Evolutionary conservation across 2,888 invertebrate genomes (phyloP).

Genomic region (Galeruca laticollis): DNA sequence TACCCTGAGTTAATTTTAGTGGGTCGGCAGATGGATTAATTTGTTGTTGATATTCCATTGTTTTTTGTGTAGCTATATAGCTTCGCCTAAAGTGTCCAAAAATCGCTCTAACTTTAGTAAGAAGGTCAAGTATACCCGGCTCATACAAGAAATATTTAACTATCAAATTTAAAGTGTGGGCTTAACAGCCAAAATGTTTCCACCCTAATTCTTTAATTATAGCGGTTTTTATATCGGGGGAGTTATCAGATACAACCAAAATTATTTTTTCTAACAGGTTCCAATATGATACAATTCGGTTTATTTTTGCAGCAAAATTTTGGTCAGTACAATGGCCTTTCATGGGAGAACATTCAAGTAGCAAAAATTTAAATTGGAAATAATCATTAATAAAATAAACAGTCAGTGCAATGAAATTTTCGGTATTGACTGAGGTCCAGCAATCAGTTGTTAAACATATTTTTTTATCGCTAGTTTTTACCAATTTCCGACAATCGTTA

Average conservation of each 20-base stretch:
- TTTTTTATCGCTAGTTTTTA: too few relatives aligned
- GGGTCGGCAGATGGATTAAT: background rate
- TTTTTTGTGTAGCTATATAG: constrained; percentile 23
- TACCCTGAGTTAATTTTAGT: too few relatives aligned
- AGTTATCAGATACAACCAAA: constrained; percentile 42
- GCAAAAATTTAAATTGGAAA: too few relatives aligned
- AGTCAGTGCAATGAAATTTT: constrained; percentile 35
- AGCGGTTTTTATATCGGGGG: constrained; percentile 37
- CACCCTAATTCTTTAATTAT: too few relatives aligned
- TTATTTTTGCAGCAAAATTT: constrained; percentile 23
- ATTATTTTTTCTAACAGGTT: too few relatives aligned
- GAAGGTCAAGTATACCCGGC: background rate
- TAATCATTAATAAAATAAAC: constrained; percentile 35
- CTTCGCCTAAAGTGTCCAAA: too few relatives aligned
- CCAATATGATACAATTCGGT: constrained; percentile 15
- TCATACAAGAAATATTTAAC: constrained; percentile 19
- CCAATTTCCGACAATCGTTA: too few relatives aligned
- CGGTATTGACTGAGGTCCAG: constrained; percentile 40
- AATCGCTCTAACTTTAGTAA: constrained; percentile 28
- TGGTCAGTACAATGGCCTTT: constrained; percentile 13
- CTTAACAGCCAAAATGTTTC: too few relatives aligned
- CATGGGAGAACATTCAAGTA: constrained; percentile 26
- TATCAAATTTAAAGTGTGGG: too few relatives aligned
- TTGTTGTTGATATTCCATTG: constrained; percentile 30
- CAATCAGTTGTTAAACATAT: constrained; percentile 40